Conservation (phyloP, 1,140 invertebrate genomes). For the Aricia agestis region DNA sequence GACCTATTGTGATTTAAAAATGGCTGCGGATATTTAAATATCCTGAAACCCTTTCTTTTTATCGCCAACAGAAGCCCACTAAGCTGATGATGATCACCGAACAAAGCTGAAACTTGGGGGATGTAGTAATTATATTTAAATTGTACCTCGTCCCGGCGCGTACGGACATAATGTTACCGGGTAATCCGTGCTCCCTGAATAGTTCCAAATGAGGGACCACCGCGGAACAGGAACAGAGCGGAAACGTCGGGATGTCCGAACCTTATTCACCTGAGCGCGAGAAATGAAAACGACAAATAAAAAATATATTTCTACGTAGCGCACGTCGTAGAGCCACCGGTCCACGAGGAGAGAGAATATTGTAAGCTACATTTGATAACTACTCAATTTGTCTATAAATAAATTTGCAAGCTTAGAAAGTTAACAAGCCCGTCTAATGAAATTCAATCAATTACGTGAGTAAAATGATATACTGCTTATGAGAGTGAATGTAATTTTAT, state of each 20-base stretch:
- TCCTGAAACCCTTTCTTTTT: not conserved
- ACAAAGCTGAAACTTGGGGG: not conserved
- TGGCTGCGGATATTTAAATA: not conserved
- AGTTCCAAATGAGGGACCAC: slow-evolving; percentile 1
- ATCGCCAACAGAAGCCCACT: not conserved
- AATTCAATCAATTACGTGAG: too few relatives aligned
- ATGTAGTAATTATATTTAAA: not conserved
- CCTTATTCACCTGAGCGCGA: not conserved
- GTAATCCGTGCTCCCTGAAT: not conserved
- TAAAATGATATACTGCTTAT: too few relatives aligned
- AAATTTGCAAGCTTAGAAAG: too few relatives aligned
- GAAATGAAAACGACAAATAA: slow-evolving; percentile 1
- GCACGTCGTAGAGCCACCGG: too few relatives aligned
- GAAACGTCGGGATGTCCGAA: not conserved
- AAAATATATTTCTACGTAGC: not conserved
- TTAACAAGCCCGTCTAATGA: too few relatives aligned
- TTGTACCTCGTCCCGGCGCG: not conserved
- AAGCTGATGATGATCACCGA: not conserved
- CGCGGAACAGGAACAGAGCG: not conserved
- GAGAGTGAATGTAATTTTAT: too few relatives aligned
- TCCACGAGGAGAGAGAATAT: too few relatives aligned
- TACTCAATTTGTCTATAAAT: too few relatives aligned
- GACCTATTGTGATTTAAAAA: not conserved
- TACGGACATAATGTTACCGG: not conserved
- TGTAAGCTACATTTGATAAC: too few relatives aligned